phyloP scores from a whole-genome alignment of 2,797 vertebrate species.

The Chloroceryle inda region DNA sequence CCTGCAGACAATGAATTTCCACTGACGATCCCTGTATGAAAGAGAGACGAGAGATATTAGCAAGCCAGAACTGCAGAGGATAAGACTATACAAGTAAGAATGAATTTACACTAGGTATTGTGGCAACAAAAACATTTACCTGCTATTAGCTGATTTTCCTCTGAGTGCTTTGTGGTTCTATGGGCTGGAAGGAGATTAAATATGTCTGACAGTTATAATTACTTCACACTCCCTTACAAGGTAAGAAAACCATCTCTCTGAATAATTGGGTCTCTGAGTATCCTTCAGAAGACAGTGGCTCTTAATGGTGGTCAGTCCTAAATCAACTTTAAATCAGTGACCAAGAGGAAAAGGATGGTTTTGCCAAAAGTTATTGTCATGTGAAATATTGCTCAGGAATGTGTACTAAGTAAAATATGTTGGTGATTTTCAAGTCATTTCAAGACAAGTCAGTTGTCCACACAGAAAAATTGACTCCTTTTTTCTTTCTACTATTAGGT shows the following conservation, averaged over 20 bases:
- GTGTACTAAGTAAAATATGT: not conserved
- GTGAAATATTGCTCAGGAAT: not conserved
- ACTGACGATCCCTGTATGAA: conserved; percentile 93
- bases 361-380: not conserved
- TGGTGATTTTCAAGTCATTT: not conserved
- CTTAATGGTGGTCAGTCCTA: not conserved
- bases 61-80: not conserved
- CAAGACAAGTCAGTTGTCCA: not conserved
- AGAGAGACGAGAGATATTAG: conserved; percentile 38
- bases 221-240: not conserved
- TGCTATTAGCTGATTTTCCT: not conserved
- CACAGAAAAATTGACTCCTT: not conserved
- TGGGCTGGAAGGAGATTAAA: not conserved
- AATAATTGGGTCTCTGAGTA: not conserved
- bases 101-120: not conserved
- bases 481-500: not conserved
- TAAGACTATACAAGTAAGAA: not conserved
- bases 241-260: not conserved
- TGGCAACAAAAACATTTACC: not conserved
- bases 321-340: not conserved
- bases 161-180: not conserved
- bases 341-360: not conserved
- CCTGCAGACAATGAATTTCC: conserved; percentile 98
- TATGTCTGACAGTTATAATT: not conserved
- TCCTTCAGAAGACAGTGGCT: not conserved